Evolutionary conservation across 2,113 vertebrate genomes (phyloP).

Genomic region (Aphyosemion australe): DNA sequence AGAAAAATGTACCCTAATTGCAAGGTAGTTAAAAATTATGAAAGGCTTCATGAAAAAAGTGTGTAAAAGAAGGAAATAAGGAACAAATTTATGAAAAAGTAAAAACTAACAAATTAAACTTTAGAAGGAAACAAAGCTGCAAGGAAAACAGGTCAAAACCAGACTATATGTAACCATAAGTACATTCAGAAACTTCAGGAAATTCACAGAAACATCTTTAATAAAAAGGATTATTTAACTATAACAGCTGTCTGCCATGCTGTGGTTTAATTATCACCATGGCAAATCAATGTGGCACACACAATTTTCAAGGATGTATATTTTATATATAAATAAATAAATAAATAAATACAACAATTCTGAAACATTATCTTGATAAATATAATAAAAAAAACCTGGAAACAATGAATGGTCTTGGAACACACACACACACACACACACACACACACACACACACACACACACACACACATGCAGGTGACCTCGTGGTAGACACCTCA

Average conservation of each 20-base stretch:
- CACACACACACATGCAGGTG: conserved; percentile 33
- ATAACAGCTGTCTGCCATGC: conserved; percentile 4
- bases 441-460: conserved; percentile 1
- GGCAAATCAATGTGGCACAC: too few species aligned
- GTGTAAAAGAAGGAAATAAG: not conserved
- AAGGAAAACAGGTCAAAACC: conserved; percentile 8
- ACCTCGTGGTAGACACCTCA: conserved; percentile 44
- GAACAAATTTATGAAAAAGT: too few species aligned
- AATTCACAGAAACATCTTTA: conserved; percentile 9
- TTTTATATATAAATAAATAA: too few species aligned
- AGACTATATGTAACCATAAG: not conserved
- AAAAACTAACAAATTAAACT: too few species aligned
- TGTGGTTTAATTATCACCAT: not conserved
- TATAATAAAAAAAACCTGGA: conserved; percentile 5
- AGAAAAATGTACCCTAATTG: too few species aligned
- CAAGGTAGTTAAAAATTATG: too few species aligned
- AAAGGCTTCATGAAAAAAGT: too few species aligned
- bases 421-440: not conserved
- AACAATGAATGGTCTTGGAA: conserved; percentile 37
- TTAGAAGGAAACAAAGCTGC: not conserved
- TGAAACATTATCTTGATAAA: not conserved
- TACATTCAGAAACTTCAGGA: conserved; percentile 3
- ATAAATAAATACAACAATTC: not conserved
- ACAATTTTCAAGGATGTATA: too few species aligned
- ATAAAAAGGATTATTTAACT: not conserved